phyloP scores from a whole-genome alignment of 2,888 invertebrate genomes.

The Hesperia comma region DNA sequence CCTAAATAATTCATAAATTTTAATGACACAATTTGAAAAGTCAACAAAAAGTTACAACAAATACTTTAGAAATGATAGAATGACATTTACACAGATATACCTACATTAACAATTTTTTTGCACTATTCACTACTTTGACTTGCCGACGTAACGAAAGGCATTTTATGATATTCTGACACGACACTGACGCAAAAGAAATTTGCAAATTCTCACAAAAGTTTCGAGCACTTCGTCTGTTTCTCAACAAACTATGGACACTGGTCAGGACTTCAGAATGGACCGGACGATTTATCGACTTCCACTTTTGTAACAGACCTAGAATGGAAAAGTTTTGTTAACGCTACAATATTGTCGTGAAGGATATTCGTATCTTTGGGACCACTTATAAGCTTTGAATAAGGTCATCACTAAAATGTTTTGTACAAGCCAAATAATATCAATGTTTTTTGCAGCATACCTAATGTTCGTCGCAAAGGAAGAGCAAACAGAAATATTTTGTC shows the following conservation, averaged over 20 bases:
- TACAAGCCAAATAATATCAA: not conserved
- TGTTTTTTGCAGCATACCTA: not conserved
- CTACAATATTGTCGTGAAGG: conserved; percentile 1
- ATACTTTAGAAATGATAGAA: no score
- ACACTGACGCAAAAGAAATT: conserved; percentile 7
- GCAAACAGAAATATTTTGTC: no score
- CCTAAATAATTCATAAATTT: no score
- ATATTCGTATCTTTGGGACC: conserved; percentile 4
- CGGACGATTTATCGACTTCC: conserved; percentile 27
- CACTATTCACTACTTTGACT: no score
- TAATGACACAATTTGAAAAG: no score
- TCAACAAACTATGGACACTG: conserved; percentile 29
- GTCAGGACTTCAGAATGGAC: conserved; percentile 14
- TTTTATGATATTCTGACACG: not conserved
- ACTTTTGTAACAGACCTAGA: conserved; percentile 26
- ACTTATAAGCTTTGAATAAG: conserved; percentile 7
- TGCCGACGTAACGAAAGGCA: no score
- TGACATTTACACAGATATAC: no score
- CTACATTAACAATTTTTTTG: no score
- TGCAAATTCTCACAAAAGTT: conserved; percentile 14
- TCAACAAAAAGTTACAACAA: no score
- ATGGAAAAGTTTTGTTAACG: conserved; percentile 29
- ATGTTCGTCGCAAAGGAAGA: no score
- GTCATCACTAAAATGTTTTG: conserved; percentile 4
- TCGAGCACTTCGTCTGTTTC: conserved; percentile 22